Base-by-base conservation (phyloP, 2,888 invertebrate species). In the Leptinotarsa juncta region DNA sequence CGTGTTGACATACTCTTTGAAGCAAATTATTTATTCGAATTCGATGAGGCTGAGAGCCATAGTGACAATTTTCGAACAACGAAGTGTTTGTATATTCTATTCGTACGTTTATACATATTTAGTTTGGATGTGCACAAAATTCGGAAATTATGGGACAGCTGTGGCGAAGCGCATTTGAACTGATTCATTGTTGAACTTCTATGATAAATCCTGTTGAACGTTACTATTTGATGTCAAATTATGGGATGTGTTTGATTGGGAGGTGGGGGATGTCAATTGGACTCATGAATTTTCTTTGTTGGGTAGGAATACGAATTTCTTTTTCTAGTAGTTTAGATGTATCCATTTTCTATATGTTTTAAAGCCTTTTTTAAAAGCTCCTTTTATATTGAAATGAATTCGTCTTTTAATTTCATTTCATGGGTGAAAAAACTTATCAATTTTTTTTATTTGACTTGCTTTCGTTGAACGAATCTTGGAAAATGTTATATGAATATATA, bases 1-100 rank as follows among this genome's bases (percentile, higher is more conserved):
- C 77, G 79, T 85, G 85, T 85, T 85, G 85, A 83, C 85, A 85
- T 85, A 85, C 84, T 70, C 78, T 78, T 78, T 76, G 68, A 70
- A 70, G 77, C 77, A 67, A 67, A 48, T 65, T 67, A 42, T 32
- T 62, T 32, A n/a, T 32, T 62, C 2, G 10, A 62, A 62, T 32
- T 62, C 2, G 18, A 32, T 14, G n/a, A 14, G 62, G 32, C 26
- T n/a, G 32, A 12, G 32, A 32, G 62, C 62, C 26, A 10, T 16
- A 50, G 14, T 50, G 32, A 62, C 42, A 62, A 32, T 57, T 57
- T 26, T 57, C 57, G 57, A 57, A 14, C 57, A 57, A 57, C 57
- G 57, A 57, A 57, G 26, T 23, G 15, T 57, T 57, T 7, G 7
- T 32, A 32, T 32, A 32, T 32, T 32, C 32, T 32, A 32, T 32